Conservation (phyloP, 2,113 vertebrate species). For the Myxocyprinus asiaticus region DNA sequence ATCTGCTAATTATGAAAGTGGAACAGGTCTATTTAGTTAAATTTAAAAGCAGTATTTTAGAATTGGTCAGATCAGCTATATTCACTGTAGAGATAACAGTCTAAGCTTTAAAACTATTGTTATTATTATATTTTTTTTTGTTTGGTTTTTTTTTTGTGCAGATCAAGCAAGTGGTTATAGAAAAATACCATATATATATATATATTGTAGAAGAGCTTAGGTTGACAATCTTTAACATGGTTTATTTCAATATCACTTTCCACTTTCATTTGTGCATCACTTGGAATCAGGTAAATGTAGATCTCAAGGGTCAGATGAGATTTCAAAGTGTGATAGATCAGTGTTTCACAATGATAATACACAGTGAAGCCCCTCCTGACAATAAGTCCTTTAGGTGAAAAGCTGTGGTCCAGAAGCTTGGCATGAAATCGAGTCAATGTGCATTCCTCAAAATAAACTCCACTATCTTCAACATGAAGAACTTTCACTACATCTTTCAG, state of each 20-base stretch:
- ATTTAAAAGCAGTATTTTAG: too few relatives aligned
- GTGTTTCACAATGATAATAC: constrained; percentile 20
- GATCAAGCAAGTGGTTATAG: too few relatives aligned
- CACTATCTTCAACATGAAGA: constrained; percentile 3
- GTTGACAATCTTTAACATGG: too few relatives aligned
- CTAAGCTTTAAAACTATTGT: too few relatives aligned
- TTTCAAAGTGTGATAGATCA: constrained; percentile 2
- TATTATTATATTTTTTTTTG: too few relatives aligned
- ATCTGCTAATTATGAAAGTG: too few relatives aligned
- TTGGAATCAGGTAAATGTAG: constrained; percentile 33
- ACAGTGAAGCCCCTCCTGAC: background rate
- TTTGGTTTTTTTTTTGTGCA: too few relatives aligned
- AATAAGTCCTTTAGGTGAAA: constrained; percentile 13
- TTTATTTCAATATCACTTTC: background rate
- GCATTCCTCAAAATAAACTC: background rate
- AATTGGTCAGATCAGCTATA: too few relatives aligned
- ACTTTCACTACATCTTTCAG: background rate
- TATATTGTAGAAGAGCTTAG: too few relatives aligned
- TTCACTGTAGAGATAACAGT: too few relatives aligned
- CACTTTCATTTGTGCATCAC: constrained; percentile 2
- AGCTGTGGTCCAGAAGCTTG: background rate
- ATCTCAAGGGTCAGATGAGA: constrained; percentile 26
- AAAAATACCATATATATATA: too few relatives aligned
- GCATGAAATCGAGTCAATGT: constrained; percentile 3
- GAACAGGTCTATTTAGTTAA: too few relatives aligned